Percentiles rank a stretch among this genome's conserved stretches.
Conservation (phyloP, 1,140 invertebrate genomes). For the Zaprionus kolodkinae region DNA sequence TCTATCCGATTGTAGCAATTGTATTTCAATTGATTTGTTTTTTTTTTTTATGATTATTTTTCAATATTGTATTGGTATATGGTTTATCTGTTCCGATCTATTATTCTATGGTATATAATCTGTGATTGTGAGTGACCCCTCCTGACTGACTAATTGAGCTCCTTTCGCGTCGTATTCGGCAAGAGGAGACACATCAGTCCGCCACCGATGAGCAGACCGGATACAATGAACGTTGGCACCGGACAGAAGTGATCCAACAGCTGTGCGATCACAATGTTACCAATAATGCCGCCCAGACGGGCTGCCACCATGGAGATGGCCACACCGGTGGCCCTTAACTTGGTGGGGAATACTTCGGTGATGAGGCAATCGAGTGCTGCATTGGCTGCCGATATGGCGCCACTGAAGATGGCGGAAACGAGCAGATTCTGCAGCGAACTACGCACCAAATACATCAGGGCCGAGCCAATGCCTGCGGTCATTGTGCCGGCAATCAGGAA, state of each 20-base stretch:
- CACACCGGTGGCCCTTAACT: constrained; percentile 92
- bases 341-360: constrained; percentile 95
- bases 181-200: constrained; percentile 93
- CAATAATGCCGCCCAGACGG: constrained; percentile 92
- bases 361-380: constrained; percentile 94
- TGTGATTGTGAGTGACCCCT: background rate
- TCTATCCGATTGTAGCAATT: too few relatives aligned
- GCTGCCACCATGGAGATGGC: constrained; percentile 94
- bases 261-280: constrained; percentile 93
- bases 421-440: constrained; percentile 92
- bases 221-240: constrained; percentile 93
- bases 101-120: background rate
- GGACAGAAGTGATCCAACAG: constrained; percentile 93
- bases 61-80: background rate
- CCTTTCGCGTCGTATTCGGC: constrained; percentile 93
- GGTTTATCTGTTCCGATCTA: background rate
- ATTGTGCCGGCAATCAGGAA: constrained; percentile 95
- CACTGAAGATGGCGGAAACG: constrained; percentile 93
- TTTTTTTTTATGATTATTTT: constrained; percentile 1
- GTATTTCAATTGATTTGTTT: background rate
- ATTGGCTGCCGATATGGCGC: constrained; percentile 94
- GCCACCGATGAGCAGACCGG: constrained; percentile 91
- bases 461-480: constrained; percentile 93
- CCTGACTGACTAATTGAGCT: constrained; percentile 87
- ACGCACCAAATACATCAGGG: constrained; percentile 92